These are phyloP conservation scores for Chaenocephalus aceratus DNA, from an alignment of 2,113 vertebrate genomes.

Conservation along the genomic window DNA sequence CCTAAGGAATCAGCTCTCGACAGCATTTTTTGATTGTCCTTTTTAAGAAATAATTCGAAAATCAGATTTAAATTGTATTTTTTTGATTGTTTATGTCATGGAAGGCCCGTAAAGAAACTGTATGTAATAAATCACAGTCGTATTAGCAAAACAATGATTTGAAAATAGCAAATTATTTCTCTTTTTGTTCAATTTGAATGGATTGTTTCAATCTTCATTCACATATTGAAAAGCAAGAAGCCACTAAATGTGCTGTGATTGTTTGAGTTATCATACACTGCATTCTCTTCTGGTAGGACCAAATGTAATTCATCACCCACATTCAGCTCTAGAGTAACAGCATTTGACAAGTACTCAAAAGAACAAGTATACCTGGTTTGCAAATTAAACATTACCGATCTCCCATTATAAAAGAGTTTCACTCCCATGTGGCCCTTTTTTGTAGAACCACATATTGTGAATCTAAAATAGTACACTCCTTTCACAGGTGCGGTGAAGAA, in stretches of 20 bases:
- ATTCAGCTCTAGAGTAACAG: constrained; percentile 1
- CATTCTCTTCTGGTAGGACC: background rate
- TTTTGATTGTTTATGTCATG: no score
- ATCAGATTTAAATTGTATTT: no score
- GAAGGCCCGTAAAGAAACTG: no score
- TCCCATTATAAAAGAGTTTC: background rate
- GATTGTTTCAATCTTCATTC: background rate
- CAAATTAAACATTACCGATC: background rate
- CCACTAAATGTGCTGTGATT: constrained; percentile 20
- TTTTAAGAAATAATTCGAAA: no score
- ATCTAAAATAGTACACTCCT: constrained; percentile 13
- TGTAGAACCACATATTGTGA: background rate
- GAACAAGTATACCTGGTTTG: rapidly evolving
- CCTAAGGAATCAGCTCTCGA: no score
- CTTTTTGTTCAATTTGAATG: background rate
- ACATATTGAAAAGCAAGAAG: constrained; percentile 14
- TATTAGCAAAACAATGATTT: no score
- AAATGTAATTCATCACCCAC: background rate
- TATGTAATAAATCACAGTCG: no score
- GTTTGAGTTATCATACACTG: background rate
- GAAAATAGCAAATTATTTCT: no score
- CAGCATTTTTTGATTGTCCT: no score
- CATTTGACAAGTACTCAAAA: constrained; percentile 5
- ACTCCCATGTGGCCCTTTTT: rapidly evolving
- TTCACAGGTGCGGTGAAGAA: constrained; percentile 23